phyloP scores from a whole-genome alignment of 23 tunicate genomes.

The Halocynthia roretzi region DNA sequence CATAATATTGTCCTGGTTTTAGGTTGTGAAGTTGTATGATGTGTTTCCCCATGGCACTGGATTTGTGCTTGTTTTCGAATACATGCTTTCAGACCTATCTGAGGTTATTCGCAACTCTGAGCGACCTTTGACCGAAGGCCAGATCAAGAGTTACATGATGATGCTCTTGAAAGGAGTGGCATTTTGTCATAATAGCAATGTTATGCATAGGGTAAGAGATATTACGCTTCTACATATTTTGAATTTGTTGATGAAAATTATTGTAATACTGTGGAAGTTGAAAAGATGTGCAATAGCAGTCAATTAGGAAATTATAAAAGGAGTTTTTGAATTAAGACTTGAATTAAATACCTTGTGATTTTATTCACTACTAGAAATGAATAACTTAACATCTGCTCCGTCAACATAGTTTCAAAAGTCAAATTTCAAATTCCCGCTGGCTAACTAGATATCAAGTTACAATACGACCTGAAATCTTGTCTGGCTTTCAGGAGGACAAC shows the following conservation, averaged over 20 bases:
- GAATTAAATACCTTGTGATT: no score
- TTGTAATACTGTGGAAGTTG: no score
- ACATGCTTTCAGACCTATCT: constrained; percentile 90
- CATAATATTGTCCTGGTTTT: neutral
- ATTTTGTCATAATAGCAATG: constrained; percentile 85
- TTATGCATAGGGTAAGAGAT: constrained; percentile 80
- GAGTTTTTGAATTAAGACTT: no score
- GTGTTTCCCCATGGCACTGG: constrained; percentile 98
- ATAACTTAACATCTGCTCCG: no score
- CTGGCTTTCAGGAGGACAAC: no score
- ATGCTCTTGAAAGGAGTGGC: constrained; percentile 95
- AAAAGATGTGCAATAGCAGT: no score
- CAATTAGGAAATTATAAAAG: no score
- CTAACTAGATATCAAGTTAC: no score
- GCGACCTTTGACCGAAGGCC: constrained; percentile 82
- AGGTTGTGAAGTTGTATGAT: constrained; percentile 90
- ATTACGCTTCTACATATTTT: neutral
- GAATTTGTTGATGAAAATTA: neutral
- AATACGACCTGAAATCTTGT: no score
- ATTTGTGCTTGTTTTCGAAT: constrained; percentile 87
- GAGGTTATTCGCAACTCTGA: constrained; percentile 89
- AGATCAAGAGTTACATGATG: constrained; percentile 95
- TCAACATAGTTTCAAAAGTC: no score
- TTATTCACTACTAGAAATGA: no score
- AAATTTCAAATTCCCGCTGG: no score